phyloP scores from a whole-genome alignment of 2,797 vertebrate species.

The Halcyon chelicuti region DNA sequence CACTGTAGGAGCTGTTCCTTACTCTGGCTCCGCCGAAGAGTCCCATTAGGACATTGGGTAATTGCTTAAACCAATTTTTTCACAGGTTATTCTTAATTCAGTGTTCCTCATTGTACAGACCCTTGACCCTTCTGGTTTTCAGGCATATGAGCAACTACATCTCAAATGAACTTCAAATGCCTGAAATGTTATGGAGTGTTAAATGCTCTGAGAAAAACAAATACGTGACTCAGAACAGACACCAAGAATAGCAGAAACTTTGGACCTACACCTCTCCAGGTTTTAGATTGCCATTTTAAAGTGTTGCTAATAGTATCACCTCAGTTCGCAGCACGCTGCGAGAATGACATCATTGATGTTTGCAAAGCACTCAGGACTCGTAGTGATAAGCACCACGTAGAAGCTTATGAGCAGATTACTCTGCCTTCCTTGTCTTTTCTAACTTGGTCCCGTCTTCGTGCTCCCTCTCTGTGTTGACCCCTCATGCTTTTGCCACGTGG shows the following conservation, averaged over 20 bases:
- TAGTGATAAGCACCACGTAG: neutral
- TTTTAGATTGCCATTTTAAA: neutral
- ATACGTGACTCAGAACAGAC: neutral
- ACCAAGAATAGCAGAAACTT: neutral
- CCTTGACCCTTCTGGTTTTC: neutral
- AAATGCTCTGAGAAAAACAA: neutral
- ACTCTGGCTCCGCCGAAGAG: neutral
- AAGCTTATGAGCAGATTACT: neutral
- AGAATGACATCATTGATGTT: neutral
- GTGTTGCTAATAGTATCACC: neutral
- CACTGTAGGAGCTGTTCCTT: neutral
- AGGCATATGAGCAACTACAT: neutral
- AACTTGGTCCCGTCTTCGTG: neutral
- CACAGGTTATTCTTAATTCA: neutral
- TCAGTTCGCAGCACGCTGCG: neutral
- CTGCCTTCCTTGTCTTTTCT: neutral
- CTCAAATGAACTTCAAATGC: neutral
- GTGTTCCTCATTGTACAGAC: neutral
- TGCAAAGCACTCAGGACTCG: neutral
- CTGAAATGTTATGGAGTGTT: neutral
- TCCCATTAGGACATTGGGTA: accelerated
- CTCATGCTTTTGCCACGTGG: accelerated
- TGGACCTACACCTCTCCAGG: neutral
- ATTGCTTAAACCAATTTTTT: neutral
- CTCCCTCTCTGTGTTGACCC: neutral